Evolutionary conservation across 2,888 invertebrate genomes (phyloP), one percentile per base, ranked within the genome.

Genomic region (Plebejus melissa): DNA sequence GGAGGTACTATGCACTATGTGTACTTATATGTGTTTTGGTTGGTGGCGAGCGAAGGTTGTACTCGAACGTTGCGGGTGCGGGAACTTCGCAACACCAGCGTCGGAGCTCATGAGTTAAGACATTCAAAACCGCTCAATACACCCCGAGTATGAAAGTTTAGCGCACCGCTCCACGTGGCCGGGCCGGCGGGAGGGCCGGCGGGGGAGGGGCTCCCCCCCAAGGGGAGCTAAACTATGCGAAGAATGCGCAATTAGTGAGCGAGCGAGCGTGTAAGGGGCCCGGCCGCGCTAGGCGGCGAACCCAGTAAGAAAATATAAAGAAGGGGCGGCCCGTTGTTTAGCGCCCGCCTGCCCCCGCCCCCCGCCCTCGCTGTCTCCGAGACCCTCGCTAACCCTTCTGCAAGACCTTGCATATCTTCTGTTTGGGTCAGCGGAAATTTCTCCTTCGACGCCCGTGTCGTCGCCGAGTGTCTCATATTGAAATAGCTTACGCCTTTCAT

Each of bases 241-340:
- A 97, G 97, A 97, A 97, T 97, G 97, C 97, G 97, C 97, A 97
- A 97, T 98, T 97, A 97, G 97, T 97, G 97, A 96, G 95, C 96
- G 95, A 95, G 95, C 95, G 95, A 94, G 95, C 94, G 94, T 94
- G 94, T 94, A 94, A 90, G 94, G 92, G 93, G 95, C 94, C 94
- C 94, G 93, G 94, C 94, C 93, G 93, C 89, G 91, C 90, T 86
- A 91, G 91, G 90, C 89, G 93, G 91, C 91, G 92, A 92, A 92
- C 90, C 94, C 95, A 95, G 92, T 92, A 93, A 95, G 95, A 95
- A 95, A 95, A 95, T 95, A 95, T 95, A 95, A 95, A 95, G 95
- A 95, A 94, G 94, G 94, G 94, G 94, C 93, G 94, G 94, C 90
- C 90, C 92, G 90, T 90, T 90, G 92, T 90, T 92, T 93, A 94